phyloP scores from a whole-genome alignment of 2,113 vertebrate species.

The Leptodactylus fuscus region DNA sequence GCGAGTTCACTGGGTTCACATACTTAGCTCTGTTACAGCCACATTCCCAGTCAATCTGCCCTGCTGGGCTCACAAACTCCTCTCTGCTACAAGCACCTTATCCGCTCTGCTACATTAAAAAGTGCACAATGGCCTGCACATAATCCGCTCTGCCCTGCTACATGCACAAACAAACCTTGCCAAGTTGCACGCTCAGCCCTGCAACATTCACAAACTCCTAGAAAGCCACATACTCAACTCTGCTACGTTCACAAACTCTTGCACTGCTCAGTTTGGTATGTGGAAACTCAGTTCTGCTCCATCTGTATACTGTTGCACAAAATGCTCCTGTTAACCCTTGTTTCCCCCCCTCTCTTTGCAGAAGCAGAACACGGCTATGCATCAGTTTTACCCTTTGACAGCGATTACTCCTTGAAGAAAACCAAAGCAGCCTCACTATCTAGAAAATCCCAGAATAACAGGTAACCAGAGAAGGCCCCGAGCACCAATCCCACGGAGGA shows the following conservation, averaged over 20 bases:
- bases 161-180: not conserved
- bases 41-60: not conserved
- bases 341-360: constrained; percentile 63
- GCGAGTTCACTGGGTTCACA: not conserved
- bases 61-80: not conserved
- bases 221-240: not conserved
- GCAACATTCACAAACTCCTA: not conserved
- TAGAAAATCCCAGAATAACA: constrained; percentile 93
- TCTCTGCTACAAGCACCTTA: not conserved
- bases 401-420: constrained; percentile 94
- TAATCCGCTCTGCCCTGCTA: not conserved
- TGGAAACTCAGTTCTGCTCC: not conserved
- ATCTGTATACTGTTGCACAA: not conserved
- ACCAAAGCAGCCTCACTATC: constrained; percentile 88
- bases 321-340: not conserved
- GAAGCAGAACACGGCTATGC: constrained; percentile 98
- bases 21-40: not conserved
- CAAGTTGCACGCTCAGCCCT: not conserved
- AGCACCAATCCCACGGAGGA: constrained; percentile 55
- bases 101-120: not conserved
- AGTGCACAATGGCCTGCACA: too few relatives aligned
- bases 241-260: not conserved
- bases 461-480: constrained; percentile 76
- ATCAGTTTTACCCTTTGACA: constrained; percentile 93
- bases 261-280: not conserved